Evolutionary conservation across 2,797 vertebrate genomes (phyloP), one percentile per base, ranked within the genome.

Genomic region (Molossus molossus): DNA sequence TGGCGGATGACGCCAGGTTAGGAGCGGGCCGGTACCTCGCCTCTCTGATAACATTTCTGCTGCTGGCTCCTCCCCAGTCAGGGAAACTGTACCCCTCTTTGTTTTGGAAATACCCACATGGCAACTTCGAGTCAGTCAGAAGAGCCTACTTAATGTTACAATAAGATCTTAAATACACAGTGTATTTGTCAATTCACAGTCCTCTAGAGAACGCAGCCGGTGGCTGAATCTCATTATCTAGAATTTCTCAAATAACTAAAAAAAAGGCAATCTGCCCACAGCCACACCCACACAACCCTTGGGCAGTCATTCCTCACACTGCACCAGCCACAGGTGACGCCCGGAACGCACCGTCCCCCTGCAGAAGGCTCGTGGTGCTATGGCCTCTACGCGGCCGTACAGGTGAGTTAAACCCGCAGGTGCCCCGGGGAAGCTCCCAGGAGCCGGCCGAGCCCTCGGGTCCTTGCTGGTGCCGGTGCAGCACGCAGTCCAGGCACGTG

Each of bases 21-120:
- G 81, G 17, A 83, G 9, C 55, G 64, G 37, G 10, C 58, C 64
- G 76, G 87, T 81, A 87, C 69, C 9, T 58, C 3, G 12, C 11
- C 1, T 90, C 1, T 86, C 57, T 20, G 79, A 27, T 33, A 90
- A 60, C 11, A 29, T n/a, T 37, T 55, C 37, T 70, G 23, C 29
- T 58, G 62, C n/a, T 53, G 84, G 85, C 48, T n/a, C n/a, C n/a
- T n/a, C n/a, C 83, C 93, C 53, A 40, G 77, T 79, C 91, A 87
- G 94, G 29, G 29, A 53, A 65, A 73, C n/a, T 10, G 14, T 57
- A 87, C 48, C 75, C 25, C 23, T 79, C n/a, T 33, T 72, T 25
- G 60, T n/a, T 81, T 90, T 29, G 48, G 85, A 84, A 88, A 77
- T 48, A 81, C 5, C 23, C 18, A 58, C 18, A n/a, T 79, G 81